Evolutionary conservation across 92 coral and sea anemone species (phyloP).

Genomic region (Umimayanthus chanpuru): DNA sequence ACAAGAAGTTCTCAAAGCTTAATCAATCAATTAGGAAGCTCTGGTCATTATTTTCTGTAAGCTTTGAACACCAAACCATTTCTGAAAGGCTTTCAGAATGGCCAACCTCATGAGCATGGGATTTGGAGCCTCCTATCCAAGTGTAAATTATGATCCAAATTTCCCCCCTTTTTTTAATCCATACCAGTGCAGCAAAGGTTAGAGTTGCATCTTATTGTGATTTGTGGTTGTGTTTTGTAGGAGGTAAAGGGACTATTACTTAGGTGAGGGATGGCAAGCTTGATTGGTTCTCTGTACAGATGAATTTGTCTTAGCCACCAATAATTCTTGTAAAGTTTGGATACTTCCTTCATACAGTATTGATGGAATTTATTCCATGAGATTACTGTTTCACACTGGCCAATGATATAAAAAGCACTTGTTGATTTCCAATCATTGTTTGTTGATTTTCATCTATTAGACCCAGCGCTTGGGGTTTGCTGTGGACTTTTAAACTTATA

Average conservation of each 20-base stretch:
- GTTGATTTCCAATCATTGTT: slow-evolving; percentile 67
- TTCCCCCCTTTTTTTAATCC: slow-evolving; percentile 71
- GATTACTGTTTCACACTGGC: slow-evolving; percentile 40
- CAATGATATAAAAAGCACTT: slow-evolving; percentile 60
- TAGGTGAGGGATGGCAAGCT: slow-evolving; percentile 53
- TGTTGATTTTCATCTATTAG: slow-evolving; percentile 36
- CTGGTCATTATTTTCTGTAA: slow-evolving; percentile 63
- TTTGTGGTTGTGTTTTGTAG: slow-evolving; percentile 50
- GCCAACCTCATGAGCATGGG: slow-evolving; percentile 80
- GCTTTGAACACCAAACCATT: slow-evolving; percentile 35
- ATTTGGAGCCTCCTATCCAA: slow-evolving; percentile 65
- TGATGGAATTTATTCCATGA: slow-evolving; percentile 67
- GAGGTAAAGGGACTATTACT: slow-evolving; percentile 40
- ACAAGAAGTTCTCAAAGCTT: slow-evolving; percentile 63
- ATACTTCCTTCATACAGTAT: slow-evolving; percentile 76
- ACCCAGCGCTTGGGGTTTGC: slow-evolving; percentile 1
- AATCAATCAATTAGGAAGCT: slow-evolving; percentile 69
- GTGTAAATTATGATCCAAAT: slow-evolving; percentile 69
- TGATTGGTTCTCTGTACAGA: slow-evolving; percentile 72
- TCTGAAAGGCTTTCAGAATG: slow-evolving; percentile 33
- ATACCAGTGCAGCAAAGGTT: slow-evolving; percentile 74
- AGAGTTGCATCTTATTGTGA: slow-evolving; percentile 44
- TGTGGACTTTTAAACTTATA: slow-evolving; percentile 10
- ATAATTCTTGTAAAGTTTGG: slow-evolving; percentile 70
- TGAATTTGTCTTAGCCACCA: slow-evolving; percentile 78